Percentiles rank a stretch among this genome's conserved stretches.
Evolutionary conservation across 2,888 invertebrate genomes (phyloP).

Genomic region (Morpho achilles): DNA sequence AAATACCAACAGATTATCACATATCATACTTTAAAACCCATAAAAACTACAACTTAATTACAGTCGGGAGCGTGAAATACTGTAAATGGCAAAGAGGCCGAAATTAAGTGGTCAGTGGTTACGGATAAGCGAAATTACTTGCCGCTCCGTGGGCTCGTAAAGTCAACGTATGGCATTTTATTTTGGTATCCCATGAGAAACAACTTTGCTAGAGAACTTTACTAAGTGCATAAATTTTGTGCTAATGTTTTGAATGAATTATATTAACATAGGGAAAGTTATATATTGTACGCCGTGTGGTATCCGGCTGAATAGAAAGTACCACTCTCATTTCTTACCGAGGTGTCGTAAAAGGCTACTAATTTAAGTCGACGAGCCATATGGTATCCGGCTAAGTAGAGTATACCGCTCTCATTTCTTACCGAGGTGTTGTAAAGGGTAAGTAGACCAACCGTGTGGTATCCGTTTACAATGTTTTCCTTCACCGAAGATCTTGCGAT

Average conservation of each 20-base stretch:
- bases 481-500: too few relatives aligned
- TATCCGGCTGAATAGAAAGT: too few relatives aligned
- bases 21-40: neutral
- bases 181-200: slow-evolving; percentile 4
- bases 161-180: slow-evolving; percentile 13
- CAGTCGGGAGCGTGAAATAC: slow-evolving; percentile 5
- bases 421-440: too few relatives aligned
- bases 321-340: too few relatives aligned
- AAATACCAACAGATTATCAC: too few relatives aligned
- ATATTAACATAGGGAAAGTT: neutral
- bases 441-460: too few relatives aligned
- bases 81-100: slow-evolving; percentile 7
- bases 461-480: too few relatives aligned
- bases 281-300: too few relatives aligned
- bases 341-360: too few relatives aligned
- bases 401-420: too few relatives aligned
- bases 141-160: slow-evolving; percentile 9
- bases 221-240: neutral
- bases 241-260: neutral
- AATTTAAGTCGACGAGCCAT: too few relatives aligned
- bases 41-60: slow-evolving; percentile 10
- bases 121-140: slow-evolving; percentile 12
- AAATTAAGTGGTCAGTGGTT: slow-evolving; percentile 12
- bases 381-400: too few relatives aligned
- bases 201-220: slow-evolving; percentile 1